Base-by-base conservation (phyloP, 92 coral and sea anemone species). In the Palythoa caribaeorum region DNA sequence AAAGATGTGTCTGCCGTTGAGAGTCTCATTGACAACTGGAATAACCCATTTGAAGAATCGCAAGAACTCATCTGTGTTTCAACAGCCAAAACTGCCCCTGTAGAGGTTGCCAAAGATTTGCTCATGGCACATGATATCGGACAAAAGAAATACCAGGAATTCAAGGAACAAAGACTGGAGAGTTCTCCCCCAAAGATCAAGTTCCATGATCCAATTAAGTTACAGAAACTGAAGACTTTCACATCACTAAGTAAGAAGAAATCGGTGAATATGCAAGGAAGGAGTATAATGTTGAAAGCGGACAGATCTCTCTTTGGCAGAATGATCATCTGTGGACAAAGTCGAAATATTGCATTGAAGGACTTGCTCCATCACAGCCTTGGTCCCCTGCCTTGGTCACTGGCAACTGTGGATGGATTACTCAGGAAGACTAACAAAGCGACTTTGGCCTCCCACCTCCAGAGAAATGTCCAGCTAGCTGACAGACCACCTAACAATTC, bases 281-380 rank as follows among this genome's bases (percentile, higher is more conserved):
- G 75, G 77, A 13, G 73, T 9, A 50, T 85, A 48, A 78, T 77
- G 12, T 52, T 90, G 63, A 90, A 85, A 40, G 93, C 93, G 9
- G 93, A 90, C 76, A 71, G 93, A 86, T 79, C 87, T 39, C 75
- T 87, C 1, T 78, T 90, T 57, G 79, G 88, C 9, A 60, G 88
- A 62, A 87, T 87, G 17, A 74, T 44, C 9, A 79, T 87, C 1
- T 68, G 71, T 50, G 93, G 83, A 79, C 92, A 89, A 69, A 89
- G 83, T 38, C 83, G 92, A 65, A 84, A 89, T 60, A 83, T 89
- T 75, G 91, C 81, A 9, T 65, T 84, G 62, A 77, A 40, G 68
- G 89, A 90, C 52, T 57, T 90, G 76, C 81, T 90, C 38, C 83
- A 53, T 16, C 83, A 84, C 60, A 90, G 87, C 39, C 89, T 90